Base-by-base conservation (phyloP, 2,113 vertebrate species). In the Pleuronectes platessa region DNA sequence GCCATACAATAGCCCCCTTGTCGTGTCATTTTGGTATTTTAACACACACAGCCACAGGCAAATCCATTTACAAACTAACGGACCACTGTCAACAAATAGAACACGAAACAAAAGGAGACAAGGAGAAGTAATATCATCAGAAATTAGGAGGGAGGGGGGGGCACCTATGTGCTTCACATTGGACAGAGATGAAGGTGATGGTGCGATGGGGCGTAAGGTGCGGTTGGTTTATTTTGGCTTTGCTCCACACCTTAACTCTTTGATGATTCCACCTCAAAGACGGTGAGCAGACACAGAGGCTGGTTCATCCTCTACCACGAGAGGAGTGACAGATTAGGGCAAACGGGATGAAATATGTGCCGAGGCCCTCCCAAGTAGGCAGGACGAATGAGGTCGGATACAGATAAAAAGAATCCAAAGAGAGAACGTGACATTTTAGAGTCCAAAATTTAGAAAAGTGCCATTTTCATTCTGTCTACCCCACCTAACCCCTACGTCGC, bases 241-340 rank as follows among this genome's bases (percentile, higher is more conserved):
- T 0, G 13, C 35, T 81, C 90, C 91, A 92, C 86, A 90, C 89
- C 88, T 88, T 86, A 72, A 65, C 51, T 35, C 88, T 92, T 92
- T 92, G 90, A 92, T 88, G 86, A 85, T 64, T 60, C 60, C 6
- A 56, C 65, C 86, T 88, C 90, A 90, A 86, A 93, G 89, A 79
- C 74, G 60, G 42, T 61, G 24, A 82, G 74, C 82, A 87, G 91
- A 90, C 88, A 89, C 67, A 66, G 77, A 84, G 84, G 70, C 82
- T 77, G 86, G 83, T 84, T 91, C 87, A 75, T 90, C 87, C 74
- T 83, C 68, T 82, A 86, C 82, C 80, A 51, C 80, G 20, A 61
- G 76, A 87, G 73, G 82, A 83, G 78, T 35, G 35, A 76, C 79
- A 20, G 82, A 73, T 63, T 17, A 76, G 56, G 64, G 54, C 74